Evolutionary conservation across 1,140 invertebrate species (phyloP).

Genomic region (Glomeris maerens): DNA sequence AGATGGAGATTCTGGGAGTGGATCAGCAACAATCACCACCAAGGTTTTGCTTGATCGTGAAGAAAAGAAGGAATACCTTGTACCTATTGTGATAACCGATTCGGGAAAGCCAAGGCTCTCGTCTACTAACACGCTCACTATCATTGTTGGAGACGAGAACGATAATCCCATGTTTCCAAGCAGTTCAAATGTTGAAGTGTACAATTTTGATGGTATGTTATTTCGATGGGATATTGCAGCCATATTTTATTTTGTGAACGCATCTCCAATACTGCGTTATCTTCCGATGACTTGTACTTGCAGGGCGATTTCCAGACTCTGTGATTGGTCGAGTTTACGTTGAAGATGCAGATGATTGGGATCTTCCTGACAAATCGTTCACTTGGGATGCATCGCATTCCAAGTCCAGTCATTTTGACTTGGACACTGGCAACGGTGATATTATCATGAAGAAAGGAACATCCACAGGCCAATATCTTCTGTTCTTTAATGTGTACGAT

Average conservation of each 20-base stretch:
- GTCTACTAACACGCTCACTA: conserved; percentile 36
- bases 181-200: conserved; percentile 73
- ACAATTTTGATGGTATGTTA: conserved; percentile 60
- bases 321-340: conserved; percentile 80
- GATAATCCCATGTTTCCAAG: conserved; percentile 72
- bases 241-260: conserved; percentile 3
- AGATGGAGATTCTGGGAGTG: conserved; percentile 1
- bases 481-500: conserved; percentile 25
- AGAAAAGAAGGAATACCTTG: conserved; percentile 22
- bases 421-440: conserved; percentile 58
- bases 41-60: conserved; percentile 31
- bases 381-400: conserved; percentile 41
- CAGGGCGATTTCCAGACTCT: conserved; percentile 52
- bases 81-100: conserved; percentile 20
- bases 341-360: conserved; percentile 84
- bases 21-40: conserved; percentile 9
- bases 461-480: conserved; percentile 45
- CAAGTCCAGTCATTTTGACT: conserved; percentile 45
- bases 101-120: conserved; percentile 15
- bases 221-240: too few species aligned
- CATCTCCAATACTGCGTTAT: neutral
- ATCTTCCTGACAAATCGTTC: conserved; percentile 74
- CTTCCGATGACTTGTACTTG: conserved; percentile 8
- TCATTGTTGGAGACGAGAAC: conserved; percentile 81
- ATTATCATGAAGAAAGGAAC: conserved; percentile 63